Percentiles rank a stretch among this genome's conserved stretches.
phyloP scores from a whole-genome alignment of 2,888 invertebrate genomes.

The Horisme vitalbata region DNA sequence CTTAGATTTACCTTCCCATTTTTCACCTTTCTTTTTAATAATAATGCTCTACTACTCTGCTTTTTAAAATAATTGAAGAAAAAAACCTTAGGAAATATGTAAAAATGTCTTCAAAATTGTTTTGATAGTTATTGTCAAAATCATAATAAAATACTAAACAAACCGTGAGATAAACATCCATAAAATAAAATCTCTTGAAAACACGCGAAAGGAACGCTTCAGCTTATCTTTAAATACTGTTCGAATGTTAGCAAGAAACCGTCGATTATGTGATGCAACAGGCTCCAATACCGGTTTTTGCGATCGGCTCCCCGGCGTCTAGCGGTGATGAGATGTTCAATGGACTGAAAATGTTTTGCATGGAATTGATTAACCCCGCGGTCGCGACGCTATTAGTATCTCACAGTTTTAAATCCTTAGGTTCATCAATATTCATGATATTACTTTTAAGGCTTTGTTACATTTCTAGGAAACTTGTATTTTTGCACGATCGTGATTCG shows the following conservation, averaged over 20 bases:
- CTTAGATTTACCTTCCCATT: too few relatives aligned
- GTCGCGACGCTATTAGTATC: slow-evolving; percentile 33
- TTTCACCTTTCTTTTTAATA: too few relatives aligned
- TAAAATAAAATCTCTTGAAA: too few relatives aligned
- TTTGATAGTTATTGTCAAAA: too few relatives aligned
- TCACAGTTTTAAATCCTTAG: slow-evolving; percentile 9
- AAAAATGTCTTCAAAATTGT: too few relatives aligned
- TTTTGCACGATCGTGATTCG: slow-evolving; percentile 12
- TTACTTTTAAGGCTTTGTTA: slow-evolving; percentile 1
- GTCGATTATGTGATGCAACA: slow-evolving; percentile 54
- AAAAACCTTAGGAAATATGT: too few relatives aligned
- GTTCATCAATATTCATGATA: slow-evolving; percentile 7
- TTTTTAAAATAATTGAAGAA: too few relatives aligned
- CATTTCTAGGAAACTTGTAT: slow-evolving; percentile 4
- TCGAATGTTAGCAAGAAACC: neutral
- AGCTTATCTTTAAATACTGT: neutral
- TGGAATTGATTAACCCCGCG: slow-evolving; percentile 59
- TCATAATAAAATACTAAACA: too few relatives aligned
- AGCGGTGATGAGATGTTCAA: slow-evolving; percentile 61
- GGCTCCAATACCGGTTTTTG: slow-evolving; percentile 65
- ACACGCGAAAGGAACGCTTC: too few relatives aligned
- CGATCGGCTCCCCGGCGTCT: slow-evolving; percentile 74
- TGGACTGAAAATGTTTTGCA: slow-evolving; percentile 61
- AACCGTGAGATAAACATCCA: too few relatives aligned
- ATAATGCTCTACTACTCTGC: too few relatives aligned